A percentile compares a stretch with the other conserved stretches of the same genome.
Evolutionary conservation across 2,797 vertebrate species (phyloP).

Genomic region (Halcyon leucocephala): DNA sequence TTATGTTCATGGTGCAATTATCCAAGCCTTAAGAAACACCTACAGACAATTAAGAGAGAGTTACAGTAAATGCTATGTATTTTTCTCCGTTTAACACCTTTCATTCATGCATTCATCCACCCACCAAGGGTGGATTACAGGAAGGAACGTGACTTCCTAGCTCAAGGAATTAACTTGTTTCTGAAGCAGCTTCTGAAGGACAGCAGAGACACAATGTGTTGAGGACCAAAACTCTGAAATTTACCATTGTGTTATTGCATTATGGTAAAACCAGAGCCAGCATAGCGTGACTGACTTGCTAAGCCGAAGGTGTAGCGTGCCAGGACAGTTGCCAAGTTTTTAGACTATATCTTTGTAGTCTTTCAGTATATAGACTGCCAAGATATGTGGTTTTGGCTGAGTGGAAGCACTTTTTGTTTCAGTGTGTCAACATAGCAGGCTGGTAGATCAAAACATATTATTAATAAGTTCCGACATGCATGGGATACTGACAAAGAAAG

Average conservation of each 20-base stretch:
- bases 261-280: constrained; percentile 44
- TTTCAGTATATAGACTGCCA: constrained; percentile 59
- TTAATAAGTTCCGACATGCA: constrained; percentile 42
- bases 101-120: background rate
- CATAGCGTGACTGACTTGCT: constrained; percentile 72
- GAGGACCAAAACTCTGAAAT: background rate
- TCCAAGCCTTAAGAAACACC: background rate
- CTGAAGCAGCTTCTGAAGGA: background rate
- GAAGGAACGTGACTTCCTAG: background rate
- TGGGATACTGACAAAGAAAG: constrained; percentile 35
- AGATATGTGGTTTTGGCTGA: constrained; percentile 71
- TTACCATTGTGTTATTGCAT: background rate
- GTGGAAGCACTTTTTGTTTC: constrained; percentile 59
- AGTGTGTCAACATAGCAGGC: constrained; percentile 44
- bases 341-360: constrained; percentile 66
- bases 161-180: background rate
- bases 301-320: constrained; percentile 68
- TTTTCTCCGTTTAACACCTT: background rate
- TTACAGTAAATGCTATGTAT: background rate
- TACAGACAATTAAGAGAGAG: background rate
- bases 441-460: constrained; percentile 19
- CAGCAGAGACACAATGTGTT: background rate
- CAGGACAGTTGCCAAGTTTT: constrained; percentile 63
- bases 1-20: background rate
- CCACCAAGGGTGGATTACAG: background rate